A percentile compares a stretch with the other conserved stretches of the same genome.
Conservation (phyloP, 2,113 vertebrate genomes). For the Petaurus breviceps region DNA sequence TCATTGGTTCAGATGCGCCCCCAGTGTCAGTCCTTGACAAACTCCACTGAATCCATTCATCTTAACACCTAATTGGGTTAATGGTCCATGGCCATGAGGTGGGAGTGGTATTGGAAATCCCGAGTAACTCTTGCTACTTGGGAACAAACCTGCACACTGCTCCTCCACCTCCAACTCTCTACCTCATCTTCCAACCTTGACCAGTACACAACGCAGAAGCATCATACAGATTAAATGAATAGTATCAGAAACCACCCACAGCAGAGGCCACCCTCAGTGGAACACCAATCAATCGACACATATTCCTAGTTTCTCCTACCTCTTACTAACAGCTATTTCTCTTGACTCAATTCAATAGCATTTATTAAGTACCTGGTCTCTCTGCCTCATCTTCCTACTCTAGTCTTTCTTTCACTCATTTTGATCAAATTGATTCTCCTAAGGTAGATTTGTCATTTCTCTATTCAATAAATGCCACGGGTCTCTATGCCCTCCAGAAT, state of each 20-base stretch:
- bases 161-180: not conserved
- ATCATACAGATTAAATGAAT: not conserved
- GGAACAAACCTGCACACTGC: not conserved
- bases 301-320: not conserved
- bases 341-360: not conserved
- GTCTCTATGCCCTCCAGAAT: not conserved
- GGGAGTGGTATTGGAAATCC: not conserved
- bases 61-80: slow-evolving; percentile 13
- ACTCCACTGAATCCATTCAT: slow-evolving; percentile 19
- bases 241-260: not conserved
- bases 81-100: accelerated
- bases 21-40: slow-evolving; percentile 34
- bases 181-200: not conserved
- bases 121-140: not conserved
- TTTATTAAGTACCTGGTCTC: not conserved
- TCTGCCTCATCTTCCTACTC: not conserved
- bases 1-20: slow-evolving; percentile 43
- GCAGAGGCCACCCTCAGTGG: not conserved
- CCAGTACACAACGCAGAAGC: not conserved
- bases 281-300: not conserved
- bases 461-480: not conserved
- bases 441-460: not conserved
- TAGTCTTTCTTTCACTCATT: not conserved
- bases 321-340: not conserved
- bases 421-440: not conserved